phyloP scores from a whole-genome alignment of 2,888 invertebrate species.

The Oxytorus armatus region DNA sequence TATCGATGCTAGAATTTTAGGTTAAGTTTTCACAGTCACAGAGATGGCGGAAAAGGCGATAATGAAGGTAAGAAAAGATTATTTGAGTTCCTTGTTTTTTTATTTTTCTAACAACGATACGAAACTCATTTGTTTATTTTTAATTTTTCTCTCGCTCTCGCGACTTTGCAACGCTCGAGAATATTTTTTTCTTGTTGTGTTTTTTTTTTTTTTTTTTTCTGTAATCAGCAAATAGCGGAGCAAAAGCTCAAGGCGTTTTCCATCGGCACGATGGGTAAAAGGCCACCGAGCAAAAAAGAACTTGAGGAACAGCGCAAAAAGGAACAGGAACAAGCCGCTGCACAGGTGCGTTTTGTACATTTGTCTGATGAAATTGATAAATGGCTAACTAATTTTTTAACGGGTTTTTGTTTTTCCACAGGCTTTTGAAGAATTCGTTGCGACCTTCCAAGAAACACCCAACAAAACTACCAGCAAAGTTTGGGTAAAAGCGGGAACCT shows the following conservation, averaged over 20 bases:
- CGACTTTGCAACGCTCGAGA: neutral
- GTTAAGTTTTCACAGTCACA: conserved; percentile 67
- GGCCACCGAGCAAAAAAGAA: conserved; percentile 92
- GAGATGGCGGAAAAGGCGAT: conserved; percentile 82
- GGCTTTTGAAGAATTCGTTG: conserved; percentile 99
- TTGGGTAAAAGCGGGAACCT: conserved; percentile 99
- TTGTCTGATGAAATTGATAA: no score
- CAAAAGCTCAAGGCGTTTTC: conserved; percentile 92
- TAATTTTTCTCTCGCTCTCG: neutral
- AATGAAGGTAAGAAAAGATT: conserved; percentile 78
- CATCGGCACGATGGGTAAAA: conserved; percentile 90
- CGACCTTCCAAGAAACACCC: conserved; percentile 96
- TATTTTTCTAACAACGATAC: neutral
- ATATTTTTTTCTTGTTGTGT: neutral
- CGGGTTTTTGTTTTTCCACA: conserved; percentile 78
- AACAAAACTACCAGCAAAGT: conserved; percentile 92
- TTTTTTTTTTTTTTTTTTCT: conserved; percentile 16
- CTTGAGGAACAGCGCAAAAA: conserved; percentile 94
- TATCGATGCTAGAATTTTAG: conserved; percentile 56
- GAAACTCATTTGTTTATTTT: neutral
- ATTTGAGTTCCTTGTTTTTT: conserved; percentile 4
- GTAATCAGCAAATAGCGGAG: conserved; percentile 87
- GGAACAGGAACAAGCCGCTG: conserved; percentile 95
- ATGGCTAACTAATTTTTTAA: no score
- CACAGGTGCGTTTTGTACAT: conserved; percentile 88